Percentiles rank a stretch among this genome's conserved stretches.
Evolutionary conservation across 2,888 invertebrate species (phyloP).

Genomic region (Cosmia pyralina): DNA sequence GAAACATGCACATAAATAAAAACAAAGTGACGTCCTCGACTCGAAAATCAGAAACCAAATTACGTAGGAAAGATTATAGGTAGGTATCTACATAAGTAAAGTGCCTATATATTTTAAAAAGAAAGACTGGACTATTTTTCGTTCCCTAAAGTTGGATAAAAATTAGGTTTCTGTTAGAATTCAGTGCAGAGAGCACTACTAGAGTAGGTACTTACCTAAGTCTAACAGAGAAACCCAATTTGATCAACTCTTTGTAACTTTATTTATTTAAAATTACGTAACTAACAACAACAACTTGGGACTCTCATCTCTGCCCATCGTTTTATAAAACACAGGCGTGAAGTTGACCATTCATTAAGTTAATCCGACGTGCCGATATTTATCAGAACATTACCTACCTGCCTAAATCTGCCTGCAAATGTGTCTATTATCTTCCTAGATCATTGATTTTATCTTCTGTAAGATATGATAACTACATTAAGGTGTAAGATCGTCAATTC

Average conservation of each 20-base stretch:
- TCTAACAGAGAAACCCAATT: background rate
- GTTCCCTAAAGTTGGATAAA: background rate
- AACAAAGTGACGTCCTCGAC: background rate
- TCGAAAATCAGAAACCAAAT: background rate
- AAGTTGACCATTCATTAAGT: slow-evolving; percentile 2
- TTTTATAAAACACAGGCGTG: background rate
- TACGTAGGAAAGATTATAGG: no score
- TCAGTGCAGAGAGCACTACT: background rate
- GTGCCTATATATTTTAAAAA: no score
- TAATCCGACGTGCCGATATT: slow-evolving; percentile 9
- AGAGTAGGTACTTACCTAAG: background rate
- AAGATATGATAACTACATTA: slow-evolving; percentile 33
- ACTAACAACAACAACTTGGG: no score
- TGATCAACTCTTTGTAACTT: background rate
- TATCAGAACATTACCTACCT: slow-evolving; percentile 10
- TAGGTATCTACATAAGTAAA: no score
- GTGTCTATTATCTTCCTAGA: slow-evolving; percentile 8
- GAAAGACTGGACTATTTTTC: no score
- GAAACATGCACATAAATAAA: background rate
- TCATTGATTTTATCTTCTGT: slow-evolving; percentile 33
- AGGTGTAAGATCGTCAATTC: slow-evolving; percentile 52
- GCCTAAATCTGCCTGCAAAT: slow-evolving; percentile 17
- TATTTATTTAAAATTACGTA: no score
- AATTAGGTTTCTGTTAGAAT: background rate
- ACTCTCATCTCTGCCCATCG: background rate